These are phyloP conservation scores for Tetranychus piercei DNA, from an alignment of 2,888 invertebrate species.

Conservation along the genomic window DNA sequence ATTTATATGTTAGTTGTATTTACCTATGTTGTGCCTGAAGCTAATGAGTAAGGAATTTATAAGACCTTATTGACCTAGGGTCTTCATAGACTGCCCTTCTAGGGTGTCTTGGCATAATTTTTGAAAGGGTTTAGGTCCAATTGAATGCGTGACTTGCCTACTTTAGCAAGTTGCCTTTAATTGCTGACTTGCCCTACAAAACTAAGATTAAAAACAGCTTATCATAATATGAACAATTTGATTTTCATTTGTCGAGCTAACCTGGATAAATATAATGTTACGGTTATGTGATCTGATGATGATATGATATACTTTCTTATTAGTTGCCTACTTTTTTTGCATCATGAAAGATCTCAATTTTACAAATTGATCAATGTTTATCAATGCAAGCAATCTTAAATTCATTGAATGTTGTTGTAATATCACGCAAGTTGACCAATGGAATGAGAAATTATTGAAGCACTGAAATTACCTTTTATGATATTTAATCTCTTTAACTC, in stretches of 20 bases:
- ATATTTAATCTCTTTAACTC: conserved; percentile 4
- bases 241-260: too few relatives aligned
- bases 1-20: neutral
- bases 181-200: conserved; percentile 4
- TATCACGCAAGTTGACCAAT: neutral
- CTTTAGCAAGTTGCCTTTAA: neutral
- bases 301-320: too few relatives aligned
- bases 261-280: too few relatives aligned
- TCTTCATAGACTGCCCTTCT: conserved; percentile 2
- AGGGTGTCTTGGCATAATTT: conserved; percentile 10
- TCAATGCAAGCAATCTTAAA: too few relatives aligned
- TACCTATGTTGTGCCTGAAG: conserved; percentile 13
- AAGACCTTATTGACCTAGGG: conserved; percentile 14
- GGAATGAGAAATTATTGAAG: too few relatives aligned
- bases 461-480: neutral
- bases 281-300: too few relatives aligned
- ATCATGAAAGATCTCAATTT: too few relatives aligned
- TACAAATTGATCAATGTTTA: too few relatives aligned
- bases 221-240: neutral
- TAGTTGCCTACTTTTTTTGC: too few relatives aligned
- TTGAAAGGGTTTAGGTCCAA: conserved; percentile 12
- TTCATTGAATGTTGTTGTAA: neutral
- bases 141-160: neutral
- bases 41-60: conserved; percentile 22
- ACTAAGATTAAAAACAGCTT: neutral